Base-by-base conservation (phyloP, 2,888 invertebrate genomes). In the Diaprepes abbreviatus region DNA sequence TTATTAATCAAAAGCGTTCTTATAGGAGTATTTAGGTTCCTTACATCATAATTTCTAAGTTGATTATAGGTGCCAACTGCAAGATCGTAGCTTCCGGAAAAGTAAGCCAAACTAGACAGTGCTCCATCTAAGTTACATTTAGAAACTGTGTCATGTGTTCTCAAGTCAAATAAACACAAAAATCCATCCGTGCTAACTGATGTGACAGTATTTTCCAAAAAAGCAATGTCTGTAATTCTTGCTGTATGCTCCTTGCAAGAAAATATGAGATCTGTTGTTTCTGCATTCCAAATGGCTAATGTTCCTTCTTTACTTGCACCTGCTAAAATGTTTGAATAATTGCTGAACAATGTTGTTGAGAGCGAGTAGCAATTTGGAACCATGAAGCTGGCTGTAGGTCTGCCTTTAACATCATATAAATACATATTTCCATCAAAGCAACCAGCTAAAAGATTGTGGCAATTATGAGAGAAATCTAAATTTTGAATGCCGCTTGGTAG, bases 401-500 rank as follows among this genome's bases (percentile, higher is more conserved):
- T 73, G 24, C 66, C 70, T 48, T 71, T 74, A n/a, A 66, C 45
- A 31, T 76, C 73, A 52, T 74, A 76, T 50, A 79, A 66, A 19
- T 75, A 71, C 14, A 79, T 74, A 14, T 75, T 72, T 1, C 76
- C 76, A 38, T 73, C 74, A 9, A 58, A 35, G 43, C 74, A 75
- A 21, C 77, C 77, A 3, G 73, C 74, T 5, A 74, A 74, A n/a
- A 79, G 58, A 62, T 76, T 75, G 10, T 73, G 73, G 67, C 82
- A 81, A 16, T 79, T 75, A 3, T 66, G 65, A 1, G 78, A 78
- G 64, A 79, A 81, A 14, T 79, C 77, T 36, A 83, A 66, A 58
- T 78, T 73, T 43, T 76, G 75, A 24, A 81, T 74, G 2, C 72
- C 55, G 6, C 74, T 70, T 12, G 80, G 79, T 21, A 79, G 70